Evolutionary conservation across 2,113 vertebrate species (phyloP).

Genomic region (Dicrurus megarhynchus): DNA sequence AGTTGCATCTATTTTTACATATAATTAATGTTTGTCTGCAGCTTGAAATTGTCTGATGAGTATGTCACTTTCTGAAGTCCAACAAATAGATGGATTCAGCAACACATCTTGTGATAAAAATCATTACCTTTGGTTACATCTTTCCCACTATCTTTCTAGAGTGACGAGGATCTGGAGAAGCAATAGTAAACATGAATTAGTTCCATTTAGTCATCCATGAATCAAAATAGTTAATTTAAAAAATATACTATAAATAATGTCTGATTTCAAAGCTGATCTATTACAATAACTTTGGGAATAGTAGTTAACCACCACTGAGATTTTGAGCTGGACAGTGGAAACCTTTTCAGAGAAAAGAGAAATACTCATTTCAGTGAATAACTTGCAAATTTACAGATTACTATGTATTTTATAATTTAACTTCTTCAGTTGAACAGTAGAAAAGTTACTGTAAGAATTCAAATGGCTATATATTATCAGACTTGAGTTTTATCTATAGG

Average conservation of each 20-base stretch:
- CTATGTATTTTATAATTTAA: neutral
- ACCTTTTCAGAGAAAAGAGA: neutral
- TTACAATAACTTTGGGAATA: neutral
- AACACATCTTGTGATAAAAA: neutral
- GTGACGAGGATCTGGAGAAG: neutral
- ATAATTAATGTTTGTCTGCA: neutral
- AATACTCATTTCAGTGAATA: neutral
- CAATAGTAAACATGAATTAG: neutral
- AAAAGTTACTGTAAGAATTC: neutral
- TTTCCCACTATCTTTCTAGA: neutral
- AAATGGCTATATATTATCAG: neutral
- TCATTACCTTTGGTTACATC: neutral
- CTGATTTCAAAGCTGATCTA: neutral
- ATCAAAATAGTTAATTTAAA: neutral
- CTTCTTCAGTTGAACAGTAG: neutral
- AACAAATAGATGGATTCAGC: neutral
- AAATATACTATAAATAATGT: neutral
- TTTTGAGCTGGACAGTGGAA: neutral
- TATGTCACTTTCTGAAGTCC: neutral
- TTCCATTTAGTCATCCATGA: neutral
- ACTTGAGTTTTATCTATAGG: neutral
- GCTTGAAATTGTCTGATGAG: neutral
- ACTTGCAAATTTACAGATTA: neutral
- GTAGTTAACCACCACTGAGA: neutral
- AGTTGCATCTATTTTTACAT: neutral